Percentiles rank a stretch among this genome's conserved stretches.
phyloP scores from a whole-genome alignment of 2,888 invertebrate genomes.

The Hybos culiciformis region DNA sequence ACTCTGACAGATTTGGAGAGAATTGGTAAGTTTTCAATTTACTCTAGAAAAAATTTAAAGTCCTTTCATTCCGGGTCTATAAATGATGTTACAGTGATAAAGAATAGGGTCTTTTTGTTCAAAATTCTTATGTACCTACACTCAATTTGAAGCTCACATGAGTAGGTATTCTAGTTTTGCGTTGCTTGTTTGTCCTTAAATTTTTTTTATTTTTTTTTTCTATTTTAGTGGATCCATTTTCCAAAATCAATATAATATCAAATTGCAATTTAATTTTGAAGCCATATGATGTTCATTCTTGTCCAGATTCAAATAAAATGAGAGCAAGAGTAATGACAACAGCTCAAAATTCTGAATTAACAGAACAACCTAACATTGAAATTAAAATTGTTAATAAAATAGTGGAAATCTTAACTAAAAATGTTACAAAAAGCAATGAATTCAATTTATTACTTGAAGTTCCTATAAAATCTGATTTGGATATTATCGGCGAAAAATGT shows the following conservation, averaged over 20 bases:
- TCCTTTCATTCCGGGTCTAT: no score
- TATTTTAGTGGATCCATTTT: constrained; percentile 12
- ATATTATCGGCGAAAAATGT: constrained; percentile 18
- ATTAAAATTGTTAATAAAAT: constrained; percentile 6
- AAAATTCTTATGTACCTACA: no score
- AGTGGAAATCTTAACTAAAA: constrained; percentile 2
- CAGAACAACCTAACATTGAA: not conserved
- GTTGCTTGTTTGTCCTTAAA: no score
- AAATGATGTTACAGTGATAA: no score
- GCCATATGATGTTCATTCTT: constrained; percentile 13
- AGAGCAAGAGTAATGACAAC: constrained; percentile 3
- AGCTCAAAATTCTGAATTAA: not conserved
- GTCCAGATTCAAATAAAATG: constrained; percentile 12
- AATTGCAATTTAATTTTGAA: constrained; percentile 5
- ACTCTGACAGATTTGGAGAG: no score
- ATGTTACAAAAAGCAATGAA: constrained; percentile 10
- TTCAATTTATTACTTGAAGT: constrained; percentile 19
- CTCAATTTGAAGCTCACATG: no score
- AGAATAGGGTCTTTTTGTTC: no score
- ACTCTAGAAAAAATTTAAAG: no score
- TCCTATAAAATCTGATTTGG: constrained; percentile 26
- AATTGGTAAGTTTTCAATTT: no score
- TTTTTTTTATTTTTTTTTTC: no score
- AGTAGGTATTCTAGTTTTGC: no score
- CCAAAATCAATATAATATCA: constrained; percentile 12